These are phyloP conservation scores for Andrena flavipes DNA, from an alignment of 2,888 invertebrate genomes.

Conservation along the genomic window DNA sequence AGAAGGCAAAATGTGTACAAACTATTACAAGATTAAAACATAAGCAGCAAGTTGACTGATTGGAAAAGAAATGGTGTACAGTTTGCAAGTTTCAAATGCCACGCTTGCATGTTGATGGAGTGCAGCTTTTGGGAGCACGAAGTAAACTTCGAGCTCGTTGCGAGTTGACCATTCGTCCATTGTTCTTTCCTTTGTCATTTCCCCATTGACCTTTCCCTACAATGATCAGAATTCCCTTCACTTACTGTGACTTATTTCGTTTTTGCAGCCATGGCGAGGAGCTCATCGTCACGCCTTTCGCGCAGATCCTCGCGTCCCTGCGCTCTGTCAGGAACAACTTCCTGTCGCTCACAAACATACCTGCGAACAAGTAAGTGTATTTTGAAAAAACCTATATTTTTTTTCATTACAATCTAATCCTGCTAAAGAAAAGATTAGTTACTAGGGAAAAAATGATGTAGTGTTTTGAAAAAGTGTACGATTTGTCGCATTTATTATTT, in stretches of 20 bases:
- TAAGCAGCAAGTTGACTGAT: neutral
- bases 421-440: neutral
- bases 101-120: constrained; percentile 61
- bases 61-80: constrained; percentile 28
- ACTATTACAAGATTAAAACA: neutral
- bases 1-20: neutral
- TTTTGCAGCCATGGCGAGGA: constrained; percentile 97
- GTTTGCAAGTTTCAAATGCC: constrained; percentile 43
- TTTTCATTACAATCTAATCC: neutral
- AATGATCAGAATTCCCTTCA: neutral
- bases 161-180: constrained; percentile 17
- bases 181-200: neutral
- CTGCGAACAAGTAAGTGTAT: constrained; percentile 92
- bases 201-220: too few species aligned
- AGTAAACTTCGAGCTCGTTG: constrained; percentile 23
- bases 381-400: neutral
- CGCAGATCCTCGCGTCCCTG: constrained; percentile 99
- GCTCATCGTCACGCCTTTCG: constrained; percentile 99
- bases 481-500: too few species aligned
- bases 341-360: constrained; percentile 98
- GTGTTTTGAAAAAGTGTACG: too few species aligned
- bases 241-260: constrained; percentile 69
- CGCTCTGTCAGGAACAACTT: constrained; percentile 99
- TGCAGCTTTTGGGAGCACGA: constrained; percentile 53
- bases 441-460: too few species aligned